Evolutionary conservation across 1,140 invertebrate species (phyloP), one percentile per base, ranked within the genome.

Genomic region (Polyergus mexicanus): DNA sequence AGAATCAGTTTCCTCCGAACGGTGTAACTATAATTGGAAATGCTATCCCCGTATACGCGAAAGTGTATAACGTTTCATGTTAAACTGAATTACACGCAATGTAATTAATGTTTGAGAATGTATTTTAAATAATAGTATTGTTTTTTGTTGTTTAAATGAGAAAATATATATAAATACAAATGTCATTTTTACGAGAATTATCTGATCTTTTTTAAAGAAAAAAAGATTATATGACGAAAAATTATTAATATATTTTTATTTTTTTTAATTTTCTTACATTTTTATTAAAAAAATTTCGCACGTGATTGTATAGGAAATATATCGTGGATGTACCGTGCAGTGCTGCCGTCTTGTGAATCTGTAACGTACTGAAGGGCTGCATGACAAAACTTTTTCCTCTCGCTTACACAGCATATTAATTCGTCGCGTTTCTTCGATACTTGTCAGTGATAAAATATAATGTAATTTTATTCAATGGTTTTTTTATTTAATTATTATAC

Each of bases 281-380:
- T 51, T 65, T 32, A 19, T 72, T 19, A 41, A 60, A 44, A 44
- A 44, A 71, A 44, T 35, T 60, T 60, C 32, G 10, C 10, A 51
- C 44, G 47, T 51, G 19, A 0, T 60, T 22, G 65, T 13, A 35
- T 4, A 44, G 47, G 32, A 28, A 38, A 68, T n/a, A 60, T 8
- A 51, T 19, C 16, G 16, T 51, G 0, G 25, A 60, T 71, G 28
- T 41, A 41, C 89, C 71, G 88, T 86, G 19, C 41, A 77, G 78
- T 92, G 92, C 92, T 92, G 91, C 88, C 88, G 89, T 66, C 91
- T 92, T 25, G 88, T 22, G 69, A n/a, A 1, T 16, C 19, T 54
- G 19, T 51, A 35, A 47, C 41, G 86, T 86, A 91, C 87, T 63
- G 84, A 5, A 54, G n/a, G 3, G 28, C 32, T 38, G 38, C 41